A percentile compares a stretch with the other conserved stretches of the same genome.
phyloP scores from a whole-genome alignment of 2,113 vertebrate genomes.

The Syrrhaptes paradoxus region DNA sequence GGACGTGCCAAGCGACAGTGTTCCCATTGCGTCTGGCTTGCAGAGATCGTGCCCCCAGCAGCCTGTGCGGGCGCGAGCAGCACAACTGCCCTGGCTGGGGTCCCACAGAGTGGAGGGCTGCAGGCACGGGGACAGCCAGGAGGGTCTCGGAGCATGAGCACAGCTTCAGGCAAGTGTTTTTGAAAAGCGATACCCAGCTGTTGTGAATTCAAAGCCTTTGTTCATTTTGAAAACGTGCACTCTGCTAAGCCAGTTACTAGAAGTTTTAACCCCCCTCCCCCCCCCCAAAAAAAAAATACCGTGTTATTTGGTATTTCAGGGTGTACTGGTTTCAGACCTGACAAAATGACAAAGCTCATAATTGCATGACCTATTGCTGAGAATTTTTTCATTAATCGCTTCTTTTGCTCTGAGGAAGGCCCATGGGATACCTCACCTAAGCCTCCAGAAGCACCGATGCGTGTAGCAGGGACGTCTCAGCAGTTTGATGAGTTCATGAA shows the following conservation, averaged over 20 bases:
- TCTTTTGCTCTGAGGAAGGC: background rate
- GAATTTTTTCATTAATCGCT: background rate
- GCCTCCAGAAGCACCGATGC: conserved; percentile 87
- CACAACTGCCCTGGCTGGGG: background rate
- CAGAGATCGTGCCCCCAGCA: background rate
- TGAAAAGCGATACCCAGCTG: background rate
- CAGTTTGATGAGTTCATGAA: conserved; percentile 92
- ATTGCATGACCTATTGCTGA: background rate
- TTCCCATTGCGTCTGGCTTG: background rate
- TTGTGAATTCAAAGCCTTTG: background rate
- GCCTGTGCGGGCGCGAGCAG: background rate
- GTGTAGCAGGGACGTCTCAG: conserved; percentile 85
- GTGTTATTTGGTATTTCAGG: background rate
- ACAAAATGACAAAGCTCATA: background rate
- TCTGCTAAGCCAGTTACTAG: background rate
- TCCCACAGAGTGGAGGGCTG: background rate
- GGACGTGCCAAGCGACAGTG: background rate
- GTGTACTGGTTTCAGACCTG: background rate
- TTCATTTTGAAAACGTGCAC: background rate
- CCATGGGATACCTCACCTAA: conserved; percentile 71
- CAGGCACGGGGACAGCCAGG: background rate
- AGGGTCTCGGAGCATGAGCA: background rate
- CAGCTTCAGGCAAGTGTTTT: background rate
- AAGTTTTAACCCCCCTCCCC: background rate
- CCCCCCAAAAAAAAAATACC: background rate